These are phyloP conservation scores for Enteromius viviparus DNA, from an alignment of 2,797 vertebrate genomes.

Conservation along the genomic window DNA sequence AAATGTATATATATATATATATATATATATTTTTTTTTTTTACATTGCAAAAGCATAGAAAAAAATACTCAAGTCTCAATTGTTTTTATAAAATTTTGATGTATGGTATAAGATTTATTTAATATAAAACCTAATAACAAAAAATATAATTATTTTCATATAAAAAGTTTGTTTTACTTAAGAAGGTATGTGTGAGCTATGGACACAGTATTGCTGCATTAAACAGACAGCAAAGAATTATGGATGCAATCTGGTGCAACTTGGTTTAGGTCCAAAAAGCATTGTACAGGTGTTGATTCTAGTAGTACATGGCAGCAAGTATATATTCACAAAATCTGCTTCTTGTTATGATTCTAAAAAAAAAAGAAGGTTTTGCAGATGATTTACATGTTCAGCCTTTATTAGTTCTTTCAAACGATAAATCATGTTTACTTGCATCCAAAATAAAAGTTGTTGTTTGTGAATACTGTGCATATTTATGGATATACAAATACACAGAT, in stretches of 20 bases:
- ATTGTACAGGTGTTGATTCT: not conserved
- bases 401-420: too few relatives aligned
- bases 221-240: not conserved
- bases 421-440: too few relatives aligned
- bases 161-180: not conserved
- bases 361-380: not conserved
- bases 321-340: conserved; percentile 1
- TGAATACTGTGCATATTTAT: too few relatives aligned
- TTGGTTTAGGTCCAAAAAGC: not conserved
- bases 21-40: too few relatives aligned
- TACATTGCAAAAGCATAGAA: too few relatives aligned
- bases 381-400: not conserved
- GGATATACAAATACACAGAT: too few relatives aligned
- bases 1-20: too few relatives aligned
- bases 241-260: not conserved
- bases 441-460: too few relatives aligned
- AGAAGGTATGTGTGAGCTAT: not conserved
- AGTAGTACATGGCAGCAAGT: not conserved
- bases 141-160: not conserved
- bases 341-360: not conserved
- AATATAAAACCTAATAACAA: not conserved
- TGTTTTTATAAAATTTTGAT: not conserved
- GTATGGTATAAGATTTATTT: not conserved
- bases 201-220: not conserved
- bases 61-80: too few relatives aligned